Percentiles rank a stretch among this genome's conserved stretches.
These are phyloP conservation scores for Paramormyrops kingsleyae DNA, from an alignment of 2,113 vertebrate genomes.

Conservation along the genomic window DNA sequence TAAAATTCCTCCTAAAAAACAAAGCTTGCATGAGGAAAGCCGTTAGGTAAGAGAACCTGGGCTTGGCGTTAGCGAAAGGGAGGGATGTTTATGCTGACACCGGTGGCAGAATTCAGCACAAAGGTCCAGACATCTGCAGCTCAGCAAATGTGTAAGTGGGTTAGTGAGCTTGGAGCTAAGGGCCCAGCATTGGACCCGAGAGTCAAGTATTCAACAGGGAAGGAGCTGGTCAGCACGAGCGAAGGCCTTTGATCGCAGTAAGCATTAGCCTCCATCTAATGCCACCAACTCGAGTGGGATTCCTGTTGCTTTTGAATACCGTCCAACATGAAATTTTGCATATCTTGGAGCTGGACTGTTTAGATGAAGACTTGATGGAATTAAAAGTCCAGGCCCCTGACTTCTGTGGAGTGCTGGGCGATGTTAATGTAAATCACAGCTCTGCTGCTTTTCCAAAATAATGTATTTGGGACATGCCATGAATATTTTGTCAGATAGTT, in stretches of 20 bases:
- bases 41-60: not conserved
- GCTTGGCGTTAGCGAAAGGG: not conserved
- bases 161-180: not conserved
- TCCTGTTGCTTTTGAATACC: not conserved
- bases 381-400: not conserved
- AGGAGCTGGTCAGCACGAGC: not conserved
- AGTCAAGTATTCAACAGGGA: not conserved
- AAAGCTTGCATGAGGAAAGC: not conserved
- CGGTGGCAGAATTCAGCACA: conserved; percentile 8
- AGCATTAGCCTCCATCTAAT: conserved; percentile 18
- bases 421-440: not conserved
- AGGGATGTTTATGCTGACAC: conserved; percentile 18
- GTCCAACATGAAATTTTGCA: conserved; percentile 4
- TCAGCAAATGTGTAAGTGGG: conserved; percentile 23
- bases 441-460: not conserved
- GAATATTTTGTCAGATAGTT: conserved; percentile 4
- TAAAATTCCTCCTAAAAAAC: not conserved
- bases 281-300: conserved; percentile 19
- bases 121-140: conserved; percentile 12
- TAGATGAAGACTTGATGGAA: not conserved
- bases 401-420: not conserved
- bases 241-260: not conserved
- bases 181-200: not conserved
- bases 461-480: conserved; percentile 9
- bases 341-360: not conserved